These are phyloP conservation scores for Cremastinae sp. DNA, from an alignment of 2,888 invertebrate genomes.

Conservation along the genomic window DNA sequence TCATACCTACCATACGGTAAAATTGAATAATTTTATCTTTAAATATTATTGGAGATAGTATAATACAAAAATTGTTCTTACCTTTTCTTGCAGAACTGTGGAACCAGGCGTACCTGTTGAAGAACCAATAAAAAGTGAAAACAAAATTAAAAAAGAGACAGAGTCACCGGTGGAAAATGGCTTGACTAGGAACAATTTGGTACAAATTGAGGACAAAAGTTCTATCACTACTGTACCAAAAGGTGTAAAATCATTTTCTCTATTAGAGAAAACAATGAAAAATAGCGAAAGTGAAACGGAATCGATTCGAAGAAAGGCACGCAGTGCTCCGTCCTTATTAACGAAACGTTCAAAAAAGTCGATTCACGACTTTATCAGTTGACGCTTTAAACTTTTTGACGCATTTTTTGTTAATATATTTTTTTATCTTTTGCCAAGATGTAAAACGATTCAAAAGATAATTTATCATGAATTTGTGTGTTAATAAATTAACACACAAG, in stretches of 20 bases:
- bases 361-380: slow-evolving; percentile 54
- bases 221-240: slow-evolving; percentile 18
- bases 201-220: background rate
- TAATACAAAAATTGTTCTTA: too few relatives aligned
- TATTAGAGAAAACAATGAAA: too few relatives aligned
- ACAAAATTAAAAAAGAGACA: background rate
- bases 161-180: background rate
- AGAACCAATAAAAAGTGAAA: too few relatives aligned
- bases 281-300: background rate
- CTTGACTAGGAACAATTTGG: background rate
- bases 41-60: too few relatives aligned
- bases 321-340: slow-evolving; percentile 8
- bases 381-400: background rate
- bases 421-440: background rate
- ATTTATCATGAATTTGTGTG: too few relatives aligned
- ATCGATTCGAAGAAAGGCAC: slow-evolving; percentile 10
- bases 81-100: too few relatives aligned
- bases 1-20: background rate
- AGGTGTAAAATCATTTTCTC: background rate
- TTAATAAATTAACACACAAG: too few relatives aligned
- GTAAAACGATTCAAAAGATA: too few relatives aligned
- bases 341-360: slow-evolving; percentile 44
- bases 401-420: background rate
- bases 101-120: too few relatives aligned
- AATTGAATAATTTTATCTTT: too few relatives aligned